Base-by-base conservation (phyloP, 1,140 invertebrate genomes). In the Pogonomyrmex barbatus region DNA sequence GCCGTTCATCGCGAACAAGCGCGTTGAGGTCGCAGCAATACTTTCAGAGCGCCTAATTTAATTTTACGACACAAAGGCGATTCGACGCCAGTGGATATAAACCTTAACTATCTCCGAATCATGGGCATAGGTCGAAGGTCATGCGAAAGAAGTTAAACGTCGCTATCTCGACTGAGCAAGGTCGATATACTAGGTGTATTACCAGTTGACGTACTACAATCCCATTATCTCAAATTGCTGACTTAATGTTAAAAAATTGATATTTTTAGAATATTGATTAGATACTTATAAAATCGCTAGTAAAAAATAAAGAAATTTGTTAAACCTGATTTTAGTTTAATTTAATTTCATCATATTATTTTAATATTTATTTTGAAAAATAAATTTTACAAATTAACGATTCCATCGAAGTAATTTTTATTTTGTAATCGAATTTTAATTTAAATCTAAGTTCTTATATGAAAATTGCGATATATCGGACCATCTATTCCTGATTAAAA, bases 71-170 rank as follows among this genome's bases (percentile, higher is more conserved):
- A 73, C 33, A 45, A 24, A 58, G 24, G 39, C 79, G 67, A 83
- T 73, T 17, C 42, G n/a, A 83, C 54, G 17, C 54, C 68, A 50
- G 54, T 47, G 4, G 54, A 73, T 17, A 60, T 73, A 73, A 83
- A 73, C 79, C 36, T 83, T 83, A 83, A 83, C 67, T 58, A 82
- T 82, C 30, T 2, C 10, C 79, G 17, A 83, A 47, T 71, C 3
- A 56, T 75, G 71, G 50, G 12, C 56, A 78, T 78, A 63, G 84
- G 77, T 89, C 84, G 39, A 83, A 89, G 71, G 76, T 89, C 83
- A 56, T 33, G 71, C n/a, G 33, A 86, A 60, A 62, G 30, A 17
- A 88, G 83, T 71, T 81, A 79, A 78, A 56, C 42, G 30, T 9
- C 62, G 33, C n/a, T 50, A 30, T 42, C 42, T 77, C 24, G 24